phyloP scores from a whole-genome alignment of 2,113 vertebrate species.

The Psittacus erithacus region DNA sequence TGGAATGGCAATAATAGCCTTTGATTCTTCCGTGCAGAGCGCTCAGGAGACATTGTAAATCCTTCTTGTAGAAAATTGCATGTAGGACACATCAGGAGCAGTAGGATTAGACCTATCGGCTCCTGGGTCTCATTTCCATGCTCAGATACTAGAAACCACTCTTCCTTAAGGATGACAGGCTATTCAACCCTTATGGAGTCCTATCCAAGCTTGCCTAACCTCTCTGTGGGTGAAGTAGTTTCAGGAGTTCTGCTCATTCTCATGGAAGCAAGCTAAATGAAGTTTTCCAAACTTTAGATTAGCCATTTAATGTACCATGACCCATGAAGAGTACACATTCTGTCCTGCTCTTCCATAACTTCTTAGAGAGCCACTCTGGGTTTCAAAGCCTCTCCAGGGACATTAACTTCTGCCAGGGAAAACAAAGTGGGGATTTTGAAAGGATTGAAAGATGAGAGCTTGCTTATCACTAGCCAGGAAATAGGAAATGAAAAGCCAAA shows the following conservation, averaged over 20 bases:
- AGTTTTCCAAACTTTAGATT: constrained; percentile 53
- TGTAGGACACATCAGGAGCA: accelerated
- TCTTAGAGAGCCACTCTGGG: neutral
- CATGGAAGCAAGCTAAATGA: constrained; percentile 29
- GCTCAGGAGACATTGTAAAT: neutral
- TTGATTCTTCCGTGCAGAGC: neutral
- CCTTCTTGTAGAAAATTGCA: neutral
- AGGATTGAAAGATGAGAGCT: neutral
- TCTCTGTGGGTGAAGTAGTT: neutral
- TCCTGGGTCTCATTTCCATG: neutral
- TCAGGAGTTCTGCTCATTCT: constrained; percentile 8
- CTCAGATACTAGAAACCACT: neutral
- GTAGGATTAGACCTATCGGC: neutral
- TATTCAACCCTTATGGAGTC: neutral
- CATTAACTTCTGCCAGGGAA: neutral
- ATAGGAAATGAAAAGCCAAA: constrained; percentile 1
- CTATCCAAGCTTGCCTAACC: neutral
- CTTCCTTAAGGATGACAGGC: neutral
- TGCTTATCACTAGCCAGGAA: neutral
- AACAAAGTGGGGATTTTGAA: neutral
- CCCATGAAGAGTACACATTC: neutral
- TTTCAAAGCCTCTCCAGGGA: neutral
- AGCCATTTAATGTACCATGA: constrained; percentile 51
- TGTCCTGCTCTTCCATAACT: neutral
- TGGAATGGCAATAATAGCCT: neutral